These are phyloP conservation scores for Ecdyonurus torrentis DNA, from an alignment of 2,888 invertebrate genomes.

Conservation along the genomic window DNA sequence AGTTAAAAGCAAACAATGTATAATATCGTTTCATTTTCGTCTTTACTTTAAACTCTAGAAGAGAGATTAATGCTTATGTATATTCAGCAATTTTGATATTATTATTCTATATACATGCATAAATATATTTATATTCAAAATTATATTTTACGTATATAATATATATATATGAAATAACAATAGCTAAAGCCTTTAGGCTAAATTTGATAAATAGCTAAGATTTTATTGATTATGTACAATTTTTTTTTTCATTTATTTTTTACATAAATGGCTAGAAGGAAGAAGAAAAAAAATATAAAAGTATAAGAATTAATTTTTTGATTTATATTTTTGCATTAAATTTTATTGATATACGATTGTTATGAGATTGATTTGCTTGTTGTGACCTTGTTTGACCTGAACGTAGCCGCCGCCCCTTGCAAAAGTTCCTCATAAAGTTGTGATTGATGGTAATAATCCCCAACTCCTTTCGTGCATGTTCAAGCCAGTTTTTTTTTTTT, in stretches of 20 bases:
- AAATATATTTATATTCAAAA: neutral
- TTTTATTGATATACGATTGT: no score
- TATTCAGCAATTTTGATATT: no score
- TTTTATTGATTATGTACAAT: neutral
- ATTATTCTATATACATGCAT: neutral
- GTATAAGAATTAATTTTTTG: no score
- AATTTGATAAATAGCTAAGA: neutral
- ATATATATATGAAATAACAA: neutral
- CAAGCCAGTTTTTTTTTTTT: neutral
- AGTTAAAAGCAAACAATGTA: neutral
- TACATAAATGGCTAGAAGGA: no score
- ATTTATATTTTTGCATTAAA: no score
- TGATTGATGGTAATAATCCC: neutral
- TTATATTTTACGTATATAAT: neutral
- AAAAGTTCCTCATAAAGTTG: neutral
- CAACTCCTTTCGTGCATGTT: neutral
- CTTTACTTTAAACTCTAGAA: no score
- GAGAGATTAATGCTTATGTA: no score
- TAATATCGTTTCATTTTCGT: neutral
- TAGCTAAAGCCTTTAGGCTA: neutral
- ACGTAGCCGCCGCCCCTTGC: neutral
- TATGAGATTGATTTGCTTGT: neutral
- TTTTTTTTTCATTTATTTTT: no score
- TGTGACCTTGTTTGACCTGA: neutral
- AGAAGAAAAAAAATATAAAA: no score